Evolutionary conservation across 2,113 vertebrate species (phyloP), one percentile per base, ranked within the genome.

Genomic region (Amazona vittata): DNA sequence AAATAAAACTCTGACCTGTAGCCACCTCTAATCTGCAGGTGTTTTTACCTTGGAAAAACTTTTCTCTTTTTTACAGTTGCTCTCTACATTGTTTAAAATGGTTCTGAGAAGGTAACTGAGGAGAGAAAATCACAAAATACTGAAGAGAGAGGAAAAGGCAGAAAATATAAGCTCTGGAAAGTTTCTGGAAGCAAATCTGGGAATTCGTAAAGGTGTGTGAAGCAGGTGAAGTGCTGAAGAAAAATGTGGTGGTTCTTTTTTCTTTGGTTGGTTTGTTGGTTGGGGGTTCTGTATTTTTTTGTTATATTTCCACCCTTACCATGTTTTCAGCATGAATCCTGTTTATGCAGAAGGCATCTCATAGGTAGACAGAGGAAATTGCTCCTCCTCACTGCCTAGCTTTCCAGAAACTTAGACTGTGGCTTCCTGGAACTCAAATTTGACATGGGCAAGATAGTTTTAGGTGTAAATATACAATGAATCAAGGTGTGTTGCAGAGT

Each of bases 171-270:
- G 6, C 12, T n/a, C 25, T 65, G 49, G 33, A 88, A 83, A 60
- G 11, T 26, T 73, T 77, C 21, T 83, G 35, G 49, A 83, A 77
- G 41, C 4, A 52, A 43, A 33, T 78, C 20, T 52, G 6, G 20
- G 11, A 86, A 80, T 49, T 64, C n/a, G 12, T 18, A 11, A 69
- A 64, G 14, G 25, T 50, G 13, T n/a, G 12, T 43, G 41, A 77
- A 16, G 44, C 31, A 75, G 7, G 8, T 62, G 64, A 90, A 86
- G 7, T 55, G 10, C 15, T 65, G 41, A 86, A 69, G 4, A 33
- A 79, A 86, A 73, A 1, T 3, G 0, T 33, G 6, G 4, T 55
- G 17, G 2, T 44, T 7, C 4, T 2, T 33, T 43, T 47, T 6
- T 47, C 12, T 17, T 82, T 55, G 3, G 1, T 73, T 33, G 6